Evolutionary conservation across 2,888 invertebrate species (phyloP), one percentile per base, ranked within the genome.

Genomic region (Nowickia ferox): DNA sequence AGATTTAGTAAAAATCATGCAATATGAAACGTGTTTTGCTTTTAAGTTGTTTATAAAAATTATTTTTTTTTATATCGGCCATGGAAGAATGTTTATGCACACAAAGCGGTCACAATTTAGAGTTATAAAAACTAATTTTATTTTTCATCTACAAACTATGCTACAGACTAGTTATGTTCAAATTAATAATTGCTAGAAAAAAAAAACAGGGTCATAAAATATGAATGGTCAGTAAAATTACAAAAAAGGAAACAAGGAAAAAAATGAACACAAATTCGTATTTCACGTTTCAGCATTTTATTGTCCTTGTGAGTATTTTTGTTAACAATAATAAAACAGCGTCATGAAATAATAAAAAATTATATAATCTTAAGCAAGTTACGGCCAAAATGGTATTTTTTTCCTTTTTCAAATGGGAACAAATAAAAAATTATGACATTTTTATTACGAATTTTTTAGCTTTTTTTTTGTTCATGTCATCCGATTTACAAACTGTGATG

Each of bases 181-280:
- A 5, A 6, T 30, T 30, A 9, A 53, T 53, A 53, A 53, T 53
- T 53, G 53, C 53, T 53, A 10, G 13, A 17, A 53, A 51, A 81
- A 84, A 77, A 30, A 30, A 30, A 30, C 63, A 81, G 59, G 53
- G 61, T 74, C 84, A 48, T 85, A 77, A 85, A 85, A 85, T 81
- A 53, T 69, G 44, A 83, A 76, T 44, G 78, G 88, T 77, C 87
- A 86, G 87, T 86, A 72, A 87, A 88, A 86, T 82, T 55, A 83
- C 42, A 72, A 89, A 89, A 87, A 87, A 88, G 86, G 84, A 84
- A 89, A 88, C 87, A 48, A 71, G 3, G 38, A 38, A 71, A 17
- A n/a, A 46, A 46, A 57, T 0, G 2, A 51, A 61, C 38, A 51
- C 1, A 38, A 40, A 71, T 53, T 44, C n/a, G 40, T 19, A 63